Evolutionary conservation across 1,140 invertebrate species (phyloP).

Genomic region (Drosophila sucinea): DNA sequence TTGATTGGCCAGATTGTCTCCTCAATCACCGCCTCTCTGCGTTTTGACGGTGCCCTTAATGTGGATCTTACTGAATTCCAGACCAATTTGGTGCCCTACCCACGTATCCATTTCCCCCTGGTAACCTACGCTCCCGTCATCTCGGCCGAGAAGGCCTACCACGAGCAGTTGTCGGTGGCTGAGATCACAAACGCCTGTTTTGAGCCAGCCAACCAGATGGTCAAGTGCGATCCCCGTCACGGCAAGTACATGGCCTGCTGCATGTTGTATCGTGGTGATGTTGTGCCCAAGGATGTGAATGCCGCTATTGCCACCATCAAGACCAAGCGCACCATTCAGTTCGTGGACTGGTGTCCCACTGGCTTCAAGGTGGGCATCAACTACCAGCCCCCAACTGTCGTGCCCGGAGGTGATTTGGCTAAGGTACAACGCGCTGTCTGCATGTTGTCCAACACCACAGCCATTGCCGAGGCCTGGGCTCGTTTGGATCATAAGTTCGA

Average conservation of each 20-base stretch:
- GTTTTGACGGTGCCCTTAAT: slow-evolving; percentile 95
- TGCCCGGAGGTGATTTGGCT: slow-evolving; percentile 91
- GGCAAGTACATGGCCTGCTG: slow-evolving; percentile 96
- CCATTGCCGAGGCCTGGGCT: slow-evolving; percentile 91
- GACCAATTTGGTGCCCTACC: slow-evolving; percentile 94
- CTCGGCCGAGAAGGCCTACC: slow-evolving; percentile 93
- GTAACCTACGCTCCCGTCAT: slow-evolving; percentile 94
- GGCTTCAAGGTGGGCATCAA: slow-evolving; percentile 93
- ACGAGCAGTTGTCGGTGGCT: slow-evolving; percentile 91
- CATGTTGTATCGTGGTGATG: slow-evolving; percentile 91
- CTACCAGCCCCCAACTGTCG: slow-evolving; percentile 91
- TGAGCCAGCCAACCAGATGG: slow-evolving; percentile 95
- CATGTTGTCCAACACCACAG: slow-evolving; percentile 93
- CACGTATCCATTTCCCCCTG: slow-evolving; percentile 92
- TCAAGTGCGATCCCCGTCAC: slow-evolving; percentile 95
- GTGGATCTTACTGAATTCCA: slow-evolving; percentile 96
- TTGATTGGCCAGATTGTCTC: slow-evolving; percentile 94
- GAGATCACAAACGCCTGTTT: slow-evolving; percentile 96
- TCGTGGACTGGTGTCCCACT: slow-evolving; percentile 96
- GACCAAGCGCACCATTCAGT: slow-evolving; percentile 92
- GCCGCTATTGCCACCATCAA: slow-evolving; percentile 93
- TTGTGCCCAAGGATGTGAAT: slow-evolving; percentile 92
- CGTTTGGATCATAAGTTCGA: slow-evolving; percentile 93
- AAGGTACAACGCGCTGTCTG: slow-evolving; percentile 89
- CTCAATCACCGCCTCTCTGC: slow-evolving; percentile 93